These are phyloP conservation scores for Atrichornis clamosus DNA, from an alignment of 2,113 vertebrate species.

Conservation along the genomic window DNA sequence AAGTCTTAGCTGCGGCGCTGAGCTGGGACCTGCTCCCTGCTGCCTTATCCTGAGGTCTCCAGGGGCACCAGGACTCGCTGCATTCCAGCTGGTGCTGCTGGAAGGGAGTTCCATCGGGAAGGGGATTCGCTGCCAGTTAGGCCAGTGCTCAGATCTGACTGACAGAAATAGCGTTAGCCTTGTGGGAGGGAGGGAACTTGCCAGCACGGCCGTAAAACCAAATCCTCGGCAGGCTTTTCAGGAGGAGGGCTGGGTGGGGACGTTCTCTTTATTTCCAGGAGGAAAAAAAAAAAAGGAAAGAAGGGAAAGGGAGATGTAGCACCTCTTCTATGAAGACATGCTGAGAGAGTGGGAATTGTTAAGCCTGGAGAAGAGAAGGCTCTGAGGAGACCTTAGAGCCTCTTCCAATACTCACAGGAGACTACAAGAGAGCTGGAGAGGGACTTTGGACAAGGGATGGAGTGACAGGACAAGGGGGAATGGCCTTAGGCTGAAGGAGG, in stretches of 20 bases:
- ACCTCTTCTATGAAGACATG: background rate
- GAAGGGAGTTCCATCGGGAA: background rate
- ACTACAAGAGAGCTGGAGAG: background rate
- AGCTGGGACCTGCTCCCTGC: background rate
- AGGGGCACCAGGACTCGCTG: background rate
- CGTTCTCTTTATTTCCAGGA: background rate
- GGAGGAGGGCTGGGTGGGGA: background rate
- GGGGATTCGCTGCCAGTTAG: background rate
- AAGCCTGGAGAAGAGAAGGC: background rate
- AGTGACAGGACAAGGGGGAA: background rate
- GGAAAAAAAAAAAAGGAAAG: fast-evolving
- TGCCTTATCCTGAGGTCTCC: fast-evolving
- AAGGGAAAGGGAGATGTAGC: background rate
- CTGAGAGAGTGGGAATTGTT: background rate
- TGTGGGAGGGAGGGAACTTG: background rate
- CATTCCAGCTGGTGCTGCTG: background rate
- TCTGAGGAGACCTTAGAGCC: background rate
- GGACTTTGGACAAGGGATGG: background rate
- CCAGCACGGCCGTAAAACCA: background rate
- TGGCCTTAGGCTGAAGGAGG: background rate
- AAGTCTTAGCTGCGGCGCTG: background rate
- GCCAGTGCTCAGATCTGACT: background rate
- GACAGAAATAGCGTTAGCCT: background rate
- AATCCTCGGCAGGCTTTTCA: background rate
- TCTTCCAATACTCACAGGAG: background rate